Evolutionary conservation across 2,113 vertebrate species (phyloP).

Genomic region (Herpailurus yagouaroundi): DNA sequence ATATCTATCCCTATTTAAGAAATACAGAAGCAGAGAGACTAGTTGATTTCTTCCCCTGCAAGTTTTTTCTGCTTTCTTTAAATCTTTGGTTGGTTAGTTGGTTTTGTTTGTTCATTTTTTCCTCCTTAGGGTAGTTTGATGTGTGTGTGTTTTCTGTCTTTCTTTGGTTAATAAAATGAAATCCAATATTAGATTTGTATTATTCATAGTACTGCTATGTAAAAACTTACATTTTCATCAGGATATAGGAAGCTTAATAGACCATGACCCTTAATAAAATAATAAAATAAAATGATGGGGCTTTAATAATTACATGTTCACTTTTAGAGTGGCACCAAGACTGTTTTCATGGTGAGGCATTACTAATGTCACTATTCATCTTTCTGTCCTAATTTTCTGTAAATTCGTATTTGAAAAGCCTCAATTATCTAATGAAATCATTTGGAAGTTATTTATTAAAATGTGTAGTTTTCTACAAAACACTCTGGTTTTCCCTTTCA

Average conservation of each 20-base stretch:
- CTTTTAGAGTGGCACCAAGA: neutral
- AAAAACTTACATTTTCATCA: constrained; percentile 25
- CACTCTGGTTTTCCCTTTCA: constrained; percentile 62
- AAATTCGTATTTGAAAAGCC: constrained; percentile 61
- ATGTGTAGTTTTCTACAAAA: constrained; percentile 58
- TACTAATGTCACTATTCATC: constrained; percentile 45
- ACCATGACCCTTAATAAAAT: constrained; percentile 12
- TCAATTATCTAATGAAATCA: constrained; percentile 77
- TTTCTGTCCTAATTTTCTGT: constrained; percentile 62
- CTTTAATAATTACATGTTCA: constrained; percentile 42
- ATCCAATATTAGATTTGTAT: neutral
- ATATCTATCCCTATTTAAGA: neutral
- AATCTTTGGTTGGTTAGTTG: neutral
- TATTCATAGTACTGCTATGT: neutral
- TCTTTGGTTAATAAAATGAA: neutral
- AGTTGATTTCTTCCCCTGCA: neutral
- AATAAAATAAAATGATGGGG: constrained; percentile 3
- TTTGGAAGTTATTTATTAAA: constrained; percentile 75
- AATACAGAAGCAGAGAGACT: neutral
- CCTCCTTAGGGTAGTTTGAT: neutral
- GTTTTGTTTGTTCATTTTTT: neutral
- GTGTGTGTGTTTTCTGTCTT: neutral
- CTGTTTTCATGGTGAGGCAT: neutral
- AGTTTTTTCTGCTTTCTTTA: neutral
- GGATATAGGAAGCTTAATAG: neutral